A percentile compares a stretch with the other conserved stretches of the same genome.
Conservation (phyloP, 1,140 invertebrate species). For the Drosophila sproati region DNA sequence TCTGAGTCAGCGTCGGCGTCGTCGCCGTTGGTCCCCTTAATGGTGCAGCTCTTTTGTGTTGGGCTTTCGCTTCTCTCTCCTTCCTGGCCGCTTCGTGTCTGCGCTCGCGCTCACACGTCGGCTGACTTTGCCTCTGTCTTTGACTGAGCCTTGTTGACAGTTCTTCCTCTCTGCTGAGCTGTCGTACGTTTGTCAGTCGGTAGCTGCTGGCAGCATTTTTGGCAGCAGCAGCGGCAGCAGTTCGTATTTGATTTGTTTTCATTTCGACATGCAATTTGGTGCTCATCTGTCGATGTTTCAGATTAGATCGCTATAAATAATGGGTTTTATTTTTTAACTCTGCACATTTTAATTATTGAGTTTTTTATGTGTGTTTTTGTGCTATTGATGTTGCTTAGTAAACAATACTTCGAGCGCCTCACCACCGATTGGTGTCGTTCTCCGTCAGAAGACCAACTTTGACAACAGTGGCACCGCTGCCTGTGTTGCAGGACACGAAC, state of each 20-base stretch:
- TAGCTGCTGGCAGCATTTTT: background rate
- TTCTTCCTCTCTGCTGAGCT: slow-evolving; percentile 27
- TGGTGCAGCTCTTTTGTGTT: slow-evolving; percentile 8
- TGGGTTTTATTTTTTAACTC: slow-evolving; percentile 25
- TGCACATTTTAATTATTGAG: slow-evolving; percentile 28
- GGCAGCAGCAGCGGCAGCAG: slow-evolving; percentile 9
- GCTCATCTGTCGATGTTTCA: slow-evolving; percentile 18
- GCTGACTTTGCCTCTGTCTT: background rate
- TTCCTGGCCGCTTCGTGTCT: slow-evolving; percentile 41
- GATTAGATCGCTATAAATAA: slow-evolving; percentile 18
- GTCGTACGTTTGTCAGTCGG: background rate
- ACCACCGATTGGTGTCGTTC: slow-evolving; percentile 1
- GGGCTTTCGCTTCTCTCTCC: slow-evolving; percentile 53
- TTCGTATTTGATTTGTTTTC: slow-evolving; percentile 43
- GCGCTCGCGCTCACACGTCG: slow-evolving; percentile 55
- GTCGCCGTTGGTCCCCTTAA: background rate
- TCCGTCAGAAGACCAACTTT: slow-evolving; percentile 9
- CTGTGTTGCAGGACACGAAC: slow-evolving; percentile 6
- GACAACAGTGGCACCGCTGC: slow-evolving; percentile 27
- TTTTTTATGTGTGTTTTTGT: slow-evolving; percentile 9
- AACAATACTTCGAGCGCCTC: slow-evolving; percentile 25
- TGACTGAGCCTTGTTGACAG: slow-evolving; percentile 16
- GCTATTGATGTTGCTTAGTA: slow-evolving; percentile 3
- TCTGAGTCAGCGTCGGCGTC: background rate
- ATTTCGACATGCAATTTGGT: slow-evolving; percentile 49